Base-by-base conservation (phyloP, 2,113 vertebrate species). In the Cranoglanis bouderius region DNA sequence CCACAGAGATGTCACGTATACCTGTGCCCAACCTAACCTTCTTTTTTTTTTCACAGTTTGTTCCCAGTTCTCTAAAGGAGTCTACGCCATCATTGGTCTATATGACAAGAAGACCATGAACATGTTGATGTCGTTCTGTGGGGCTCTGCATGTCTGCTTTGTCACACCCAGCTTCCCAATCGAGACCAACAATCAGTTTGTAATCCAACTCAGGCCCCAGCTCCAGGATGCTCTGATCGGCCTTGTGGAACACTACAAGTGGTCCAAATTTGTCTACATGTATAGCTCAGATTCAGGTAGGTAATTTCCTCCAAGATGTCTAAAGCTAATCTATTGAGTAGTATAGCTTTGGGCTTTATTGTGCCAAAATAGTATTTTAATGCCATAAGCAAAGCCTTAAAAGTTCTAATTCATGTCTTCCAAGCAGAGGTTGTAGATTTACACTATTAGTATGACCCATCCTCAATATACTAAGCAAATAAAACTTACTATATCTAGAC, bases 121-220 rank as follows among this genome's bases (percentile, higher is more conserved):
- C 96, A 99, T 98, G 97, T 96, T 99, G 83, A 98, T 98, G 1
- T 99, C 98, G 0, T 99, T 99, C 95, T 99, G 98, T 0, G 97
- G 97, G 84, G 97, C 98, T 46, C 97, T 99, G 21, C 98, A 99
- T 0, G 97, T 99, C 85, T 99, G 98, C 95, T 99, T 99, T 93
- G 96, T 99, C 85, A 99, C 98, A 0, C 97, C 98, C 0, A 99
- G 97, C 88, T 99, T 99, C 92, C 98, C 98, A 0, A 97, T 98
- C 0, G 96, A 97, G 59, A 98, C 97, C 0, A 98, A 97, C 93
- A 99, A 99, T 94, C 98, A 99, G 94, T 99, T 99, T 14, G 97
- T 99, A 46, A 97, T 99, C n/a, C 98, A 99, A 96, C 95, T 99
- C 81, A 95, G 98, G 51, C 98, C 98, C 0, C 96, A 97, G 93